Evolutionary conservation across 2,797 vertebrate genomes (phyloP).

Genomic region (Sciurus carolinensis): DNA sequence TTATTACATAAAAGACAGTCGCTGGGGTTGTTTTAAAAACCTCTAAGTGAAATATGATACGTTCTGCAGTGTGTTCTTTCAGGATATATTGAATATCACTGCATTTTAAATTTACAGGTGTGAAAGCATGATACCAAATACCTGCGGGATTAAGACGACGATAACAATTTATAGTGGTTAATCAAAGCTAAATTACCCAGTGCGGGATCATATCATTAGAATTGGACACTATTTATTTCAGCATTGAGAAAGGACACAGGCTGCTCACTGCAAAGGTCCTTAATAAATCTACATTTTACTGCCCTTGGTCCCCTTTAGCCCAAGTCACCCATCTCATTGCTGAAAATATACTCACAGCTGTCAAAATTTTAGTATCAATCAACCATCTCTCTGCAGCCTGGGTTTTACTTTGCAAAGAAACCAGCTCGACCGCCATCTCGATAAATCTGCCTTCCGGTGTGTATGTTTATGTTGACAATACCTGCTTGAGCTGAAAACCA

Average conservation of each 20-base stretch:
- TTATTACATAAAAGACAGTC: slow-evolving; percentile 41
- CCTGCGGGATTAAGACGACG: background rate
- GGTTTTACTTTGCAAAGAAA: slow-evolving; percentile 58
- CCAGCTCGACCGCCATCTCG: background rate
- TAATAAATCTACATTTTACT: slow-evolving; percentile 77
- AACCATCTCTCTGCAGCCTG: slow-evolving; percentile 48
- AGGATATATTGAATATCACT: background rate
- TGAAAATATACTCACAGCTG: slow-evolving; percentile 78
- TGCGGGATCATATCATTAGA: slow-evolving; percentile 22
- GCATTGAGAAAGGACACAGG: slow-evolving; percentile 13
- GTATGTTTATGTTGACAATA: slow-evolving; percentile 48
- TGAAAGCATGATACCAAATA: background rate
- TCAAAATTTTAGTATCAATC: slow-evolving; percentile 82
- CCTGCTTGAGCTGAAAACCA: slow-evolving; percentile 22
- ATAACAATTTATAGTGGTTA: background rate
- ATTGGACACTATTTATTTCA: slow-evolving; percentile 61
- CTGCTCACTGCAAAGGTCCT: slow-evolving; percentile 36
- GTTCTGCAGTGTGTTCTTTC: background rate
- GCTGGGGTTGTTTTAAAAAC: slow-evolving; percentile 17
- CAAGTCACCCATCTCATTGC: slow-evolving; percentile 71
- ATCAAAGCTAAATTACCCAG: background rate
- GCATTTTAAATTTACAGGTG: slow-evolving; percentile 17
- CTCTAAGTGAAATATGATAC: slow-evolving; percentile 23
- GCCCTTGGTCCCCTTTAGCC: slow-evolving; percentile 7
- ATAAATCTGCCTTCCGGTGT: slow-evolving; percentile 77